Evolutionary conservation across 2,113 vertebrate species (phyloP).

Genomic region (Dicerorhinus sumatrensis): DNA sequence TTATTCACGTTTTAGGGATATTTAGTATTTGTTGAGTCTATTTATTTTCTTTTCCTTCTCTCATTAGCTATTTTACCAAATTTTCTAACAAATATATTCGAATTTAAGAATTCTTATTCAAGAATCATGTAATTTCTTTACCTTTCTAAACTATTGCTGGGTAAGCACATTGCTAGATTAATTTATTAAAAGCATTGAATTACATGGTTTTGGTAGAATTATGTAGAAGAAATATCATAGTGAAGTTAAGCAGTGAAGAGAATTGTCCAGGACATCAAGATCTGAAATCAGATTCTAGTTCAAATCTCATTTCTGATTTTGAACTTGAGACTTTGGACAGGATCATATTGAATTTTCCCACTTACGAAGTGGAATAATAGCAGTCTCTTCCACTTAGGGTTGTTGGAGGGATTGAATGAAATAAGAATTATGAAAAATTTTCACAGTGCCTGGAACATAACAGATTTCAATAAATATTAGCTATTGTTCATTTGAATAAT

Average conservation of each 20-base stretch:
- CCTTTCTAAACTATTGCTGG: not conserved
- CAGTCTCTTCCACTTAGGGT: rapidly evolving
- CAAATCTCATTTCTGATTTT: not conserved
- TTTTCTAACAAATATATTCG: not conserved
- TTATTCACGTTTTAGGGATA: not conserved
- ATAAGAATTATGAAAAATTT: not conserved
- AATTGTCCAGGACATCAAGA: not conserved
- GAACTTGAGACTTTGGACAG: not conserved
- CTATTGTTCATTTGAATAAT: not conserved
- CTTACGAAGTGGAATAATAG: not conserved
- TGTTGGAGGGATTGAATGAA: not conserved
- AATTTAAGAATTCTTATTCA: not conserved
- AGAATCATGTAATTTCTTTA: not conserved
- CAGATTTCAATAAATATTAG: conserved; percentile 17
- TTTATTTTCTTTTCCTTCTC: not conserved
- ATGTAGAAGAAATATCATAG: not conserved
- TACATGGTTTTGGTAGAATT: not conserved
- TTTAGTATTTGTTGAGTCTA: not conserved
- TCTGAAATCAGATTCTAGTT: not conserved
- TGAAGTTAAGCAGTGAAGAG: not conserved
- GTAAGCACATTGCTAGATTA: not conserved
- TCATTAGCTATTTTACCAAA: not conserved
- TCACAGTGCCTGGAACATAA: not conserved
- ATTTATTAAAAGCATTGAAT: not conserved
- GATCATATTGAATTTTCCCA: not conserved